Conservation (phyloP, 2,888 invertebrate species). For the Parnassius glacialis region DNA sequence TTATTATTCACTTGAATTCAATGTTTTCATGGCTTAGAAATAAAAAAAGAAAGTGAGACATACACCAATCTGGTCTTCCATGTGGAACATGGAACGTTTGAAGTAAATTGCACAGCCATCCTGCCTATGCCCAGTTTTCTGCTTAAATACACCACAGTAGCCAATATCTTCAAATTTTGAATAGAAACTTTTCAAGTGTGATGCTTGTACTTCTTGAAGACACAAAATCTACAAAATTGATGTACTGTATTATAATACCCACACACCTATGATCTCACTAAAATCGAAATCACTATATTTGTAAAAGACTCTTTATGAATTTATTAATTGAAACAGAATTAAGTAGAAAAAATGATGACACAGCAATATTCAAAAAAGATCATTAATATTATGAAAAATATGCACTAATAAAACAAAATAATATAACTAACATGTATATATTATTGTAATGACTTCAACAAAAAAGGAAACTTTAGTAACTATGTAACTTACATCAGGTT, state of each 20-base stretch:
- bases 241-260: too few relatives aligned
- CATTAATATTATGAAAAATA: too few relatives aligned
- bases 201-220: conserved; percentile 93
- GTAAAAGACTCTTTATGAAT: too few relatives aligned
- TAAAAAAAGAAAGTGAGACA: conserved; percentile 60
- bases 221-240: conserved; percentile 84
- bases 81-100: conserved; percentile 83
- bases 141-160: conserved; percentile 89
- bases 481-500: conserved; percentile 69
- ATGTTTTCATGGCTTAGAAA: not conserved
- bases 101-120: conserved; percentile 97
- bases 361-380: too few relatives aligned
- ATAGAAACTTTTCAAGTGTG: conserved; percentile 85
- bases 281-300: too few relatives aligned
- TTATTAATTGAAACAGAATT: too few relatives aligned
- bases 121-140: conserved; percentile 87
- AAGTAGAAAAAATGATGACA: too few relatives aligned
- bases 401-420: too few relatives aligned
- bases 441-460: too few relatives aligned
- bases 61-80: conserved; percentile 84
- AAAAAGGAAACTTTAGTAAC: not conserved
- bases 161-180: conserved; percentile 80
- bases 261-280: too few relatives aligned
- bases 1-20: too few relatives aligned
- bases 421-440: too few relatives aligned